Evolutionary conservation across 1,140 invertebrate genomes (phyloP), one percentile per base, ranked within the genome.

Genomic region (Cydia amplana): DNA sequence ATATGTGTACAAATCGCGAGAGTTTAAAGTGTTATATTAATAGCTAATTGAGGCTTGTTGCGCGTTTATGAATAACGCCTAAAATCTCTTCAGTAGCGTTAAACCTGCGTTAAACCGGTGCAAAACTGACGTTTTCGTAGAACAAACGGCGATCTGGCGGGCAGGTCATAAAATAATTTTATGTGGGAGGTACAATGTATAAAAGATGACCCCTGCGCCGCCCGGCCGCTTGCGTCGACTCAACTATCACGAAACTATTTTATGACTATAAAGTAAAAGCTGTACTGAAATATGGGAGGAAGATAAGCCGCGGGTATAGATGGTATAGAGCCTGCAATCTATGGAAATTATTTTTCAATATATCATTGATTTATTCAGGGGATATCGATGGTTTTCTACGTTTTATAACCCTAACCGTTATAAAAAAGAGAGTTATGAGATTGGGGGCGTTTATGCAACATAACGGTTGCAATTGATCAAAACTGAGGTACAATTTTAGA

Each of bases 201-300:
- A 67, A 67, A 67, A 67, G 25, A 67, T 67, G 25, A 67, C 64
- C 64, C 25, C 10, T 32, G 63, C 4, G 60, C 60, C 64, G 12
- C 64, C 20, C n/a, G 25, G 25, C 64, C 64, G 28, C 23, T 36
- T 16, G 64, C 64, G 55, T 60, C 28, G 25, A 25, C 60, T 64
- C 60, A 67, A 67, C 64, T 67, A 67, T 36, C 64, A 67, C 64
- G 25, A 36, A 67, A 67, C 64, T 36, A 67, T 36, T 67, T 32
- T 67, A 67, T n/a, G 64, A 67, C 64, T 67, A 67, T 32, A 67
- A 67, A 67, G 64, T 36, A 36, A 67, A 36, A 32, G 23, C 64
- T 67, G 28, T 67, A 67, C 28, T 67, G 64, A 67, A 67, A 67
- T 67, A 67, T 36, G 64, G 25, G 25, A 14, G 12, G n/a, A 28